Percentiles rank a stretch among this genome's conserved stretches.
Conservation (phyloP, 2,888 invertebrate species). For the Liopterus haemorrhoidalis region DNA sequence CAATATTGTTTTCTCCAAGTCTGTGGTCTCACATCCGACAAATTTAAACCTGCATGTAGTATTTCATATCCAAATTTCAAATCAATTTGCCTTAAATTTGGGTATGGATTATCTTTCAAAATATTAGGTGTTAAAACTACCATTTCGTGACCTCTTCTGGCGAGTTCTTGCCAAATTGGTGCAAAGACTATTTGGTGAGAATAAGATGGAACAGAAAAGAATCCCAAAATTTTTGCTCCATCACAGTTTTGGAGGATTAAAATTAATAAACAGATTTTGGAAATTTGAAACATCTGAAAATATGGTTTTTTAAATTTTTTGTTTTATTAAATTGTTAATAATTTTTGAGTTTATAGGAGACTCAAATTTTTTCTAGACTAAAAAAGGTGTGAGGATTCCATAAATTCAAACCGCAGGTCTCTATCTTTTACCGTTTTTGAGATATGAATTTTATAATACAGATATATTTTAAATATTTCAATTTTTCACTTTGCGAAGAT, state of each 20-base stretch:
- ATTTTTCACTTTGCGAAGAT: background rate
- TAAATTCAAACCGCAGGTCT: no score
- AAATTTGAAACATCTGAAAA: no score
- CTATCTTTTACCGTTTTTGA: no score
- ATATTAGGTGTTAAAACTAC: constrained; percentile 39
- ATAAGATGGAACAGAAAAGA: constrained; percentile 35
- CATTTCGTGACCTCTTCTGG: constrained; percentile 38
- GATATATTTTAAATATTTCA: no score
- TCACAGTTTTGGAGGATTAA: no score
- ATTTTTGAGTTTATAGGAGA: no score
- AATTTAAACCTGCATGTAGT: constrained; percentile 18
- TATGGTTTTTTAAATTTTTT: no score
- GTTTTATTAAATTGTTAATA: no score
- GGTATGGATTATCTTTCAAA: constrained; percentile 25
- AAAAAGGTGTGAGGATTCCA: no score
- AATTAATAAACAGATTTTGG: no score
- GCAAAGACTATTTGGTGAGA: constrained; percentile 37
- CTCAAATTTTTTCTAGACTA: no score
- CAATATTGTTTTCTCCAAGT: constrained; percentile 30
- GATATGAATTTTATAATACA: no score
- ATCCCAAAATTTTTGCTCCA: constrained; percentile 33
- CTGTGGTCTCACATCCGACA: constrained; percentile 24
- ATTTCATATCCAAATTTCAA: constrained; percentile 20
- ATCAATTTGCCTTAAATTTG: constrained; percentile 33
- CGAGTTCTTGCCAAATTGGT: constrained; percentile 36